Conservation (phyloP, 2,113 vertebrate species). For the Anoura caudifer region DNA sequence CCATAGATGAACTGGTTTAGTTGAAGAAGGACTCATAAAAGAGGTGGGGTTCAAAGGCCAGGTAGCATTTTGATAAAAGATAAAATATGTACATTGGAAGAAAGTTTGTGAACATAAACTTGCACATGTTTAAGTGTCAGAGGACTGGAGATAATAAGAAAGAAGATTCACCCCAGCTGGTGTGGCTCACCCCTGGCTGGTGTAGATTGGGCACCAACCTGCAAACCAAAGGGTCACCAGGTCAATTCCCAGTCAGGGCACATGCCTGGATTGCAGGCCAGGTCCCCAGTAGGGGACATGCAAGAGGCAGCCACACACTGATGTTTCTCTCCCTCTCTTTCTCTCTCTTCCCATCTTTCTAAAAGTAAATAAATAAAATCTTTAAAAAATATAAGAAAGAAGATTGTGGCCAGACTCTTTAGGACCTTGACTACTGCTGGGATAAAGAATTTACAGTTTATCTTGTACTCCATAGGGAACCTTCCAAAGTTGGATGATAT, state of each 20-base stretch:
- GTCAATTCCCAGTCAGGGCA: too few species aligned
- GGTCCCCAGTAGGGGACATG: too few species aligned
- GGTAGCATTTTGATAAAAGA: not conserved
- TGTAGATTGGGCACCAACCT: too few species aligned
- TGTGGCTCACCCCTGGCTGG: too few species aligned
- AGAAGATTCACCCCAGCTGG: not conserved
- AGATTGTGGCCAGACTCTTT: not conserved
- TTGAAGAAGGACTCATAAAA: not conserved
- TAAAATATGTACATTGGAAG: not conserved
- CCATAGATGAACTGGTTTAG: not conserved
- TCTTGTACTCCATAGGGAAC: not conserved
- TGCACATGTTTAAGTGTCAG: not conserved
- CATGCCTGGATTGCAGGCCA: too few species aligned
- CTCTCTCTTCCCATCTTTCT: too few species aligned
- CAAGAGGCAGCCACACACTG: too few species aligned
- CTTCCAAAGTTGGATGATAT: not conserved
- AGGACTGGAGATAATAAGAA: not conserved
- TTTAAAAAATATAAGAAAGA: not conserved
- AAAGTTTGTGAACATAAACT: not conserved
- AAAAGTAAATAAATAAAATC: too few species aligned
- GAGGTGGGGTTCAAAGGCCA: not conserved
- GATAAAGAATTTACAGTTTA: not conserved
- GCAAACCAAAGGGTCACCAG: too few species aligned
- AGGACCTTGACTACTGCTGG: not conserved
- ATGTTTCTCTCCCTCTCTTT: too few species aligned